phyloP scores from a whole-genome alignment of 2,113 vertebrate genomes.

The Propithecus coquereli region DNA sequence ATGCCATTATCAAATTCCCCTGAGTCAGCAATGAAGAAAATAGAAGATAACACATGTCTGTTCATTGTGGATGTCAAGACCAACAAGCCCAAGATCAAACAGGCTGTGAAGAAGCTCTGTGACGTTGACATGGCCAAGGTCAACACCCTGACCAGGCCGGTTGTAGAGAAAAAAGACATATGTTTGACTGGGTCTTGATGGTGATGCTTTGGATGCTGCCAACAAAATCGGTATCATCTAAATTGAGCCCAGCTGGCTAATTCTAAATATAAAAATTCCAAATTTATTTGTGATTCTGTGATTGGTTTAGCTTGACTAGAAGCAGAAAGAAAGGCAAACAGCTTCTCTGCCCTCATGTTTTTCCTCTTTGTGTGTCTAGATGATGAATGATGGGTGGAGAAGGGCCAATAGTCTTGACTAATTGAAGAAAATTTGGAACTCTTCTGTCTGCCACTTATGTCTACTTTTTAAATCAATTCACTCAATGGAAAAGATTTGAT shows the following conservation, averaged over 20 bases:
- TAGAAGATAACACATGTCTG: too few species aligned
- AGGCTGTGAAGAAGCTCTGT: neutral
- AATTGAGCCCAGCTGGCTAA: neutral
- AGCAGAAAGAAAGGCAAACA: neutral
- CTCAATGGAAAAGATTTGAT: neutral
- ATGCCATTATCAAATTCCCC: too few species aligned
- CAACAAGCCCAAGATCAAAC: neutral
- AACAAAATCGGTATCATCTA: neutral
- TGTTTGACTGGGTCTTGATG: neutral
- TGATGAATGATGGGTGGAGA: neutral
- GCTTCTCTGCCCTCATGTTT: neutral
- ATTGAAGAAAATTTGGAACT: neutral
- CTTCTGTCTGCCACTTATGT: neutral
- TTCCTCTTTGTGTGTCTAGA: neutral
- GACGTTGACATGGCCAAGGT: neutral
- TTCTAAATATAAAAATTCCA: neutral
- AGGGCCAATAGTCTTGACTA: neutral
- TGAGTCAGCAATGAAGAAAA: neutral
- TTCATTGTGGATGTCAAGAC: neutral
- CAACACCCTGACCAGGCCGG: neutral
- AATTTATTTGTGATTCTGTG: neutral
- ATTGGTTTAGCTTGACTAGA: neutral
- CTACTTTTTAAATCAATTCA: neutral
- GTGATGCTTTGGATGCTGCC: neutral
- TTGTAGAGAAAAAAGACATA: neutral